Percentiles rank a stretch among this genome's conserved stretches.
Evolutionary conservation across 2,888 invertebrate genomes (phyloP).

Genomic region (Neoaliturus tenellus): DNA sequence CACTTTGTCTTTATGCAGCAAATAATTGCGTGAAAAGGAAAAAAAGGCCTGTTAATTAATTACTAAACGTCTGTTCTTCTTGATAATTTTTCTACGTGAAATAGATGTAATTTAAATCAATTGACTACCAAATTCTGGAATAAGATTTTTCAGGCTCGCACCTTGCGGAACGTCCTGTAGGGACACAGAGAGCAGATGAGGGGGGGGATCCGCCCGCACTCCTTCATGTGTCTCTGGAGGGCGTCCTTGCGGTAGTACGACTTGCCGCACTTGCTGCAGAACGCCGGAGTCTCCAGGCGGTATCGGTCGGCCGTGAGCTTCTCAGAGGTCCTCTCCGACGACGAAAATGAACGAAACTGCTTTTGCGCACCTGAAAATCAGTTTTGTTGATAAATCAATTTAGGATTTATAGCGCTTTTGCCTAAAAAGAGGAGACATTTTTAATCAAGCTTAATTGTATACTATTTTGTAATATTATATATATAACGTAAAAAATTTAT

Average conservation of each 20-base stretch:
- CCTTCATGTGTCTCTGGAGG: constrained; percentile 61
- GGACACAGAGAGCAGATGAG: constrained; percentile 53
- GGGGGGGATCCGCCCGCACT: constrained; percentile 60
- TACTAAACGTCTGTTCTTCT: too few relatives aligned
- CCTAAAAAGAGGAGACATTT: too few relatives aligned
- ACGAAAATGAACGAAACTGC: background rate
- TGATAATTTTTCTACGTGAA: too few relatives aligned
- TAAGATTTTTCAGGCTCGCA: background rate
- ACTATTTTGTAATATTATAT: too few relatives aligned
- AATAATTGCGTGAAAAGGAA: too few relatives aligned
- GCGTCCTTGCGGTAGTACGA: constrained; percentile 66
- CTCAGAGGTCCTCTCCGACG: background rate
- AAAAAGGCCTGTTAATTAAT: too few relatives aligned
- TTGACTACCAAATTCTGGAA: too few relatives aligned
- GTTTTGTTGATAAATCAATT: background rate
- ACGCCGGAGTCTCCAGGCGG: constrained; percentile 29
- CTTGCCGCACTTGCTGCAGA: constrained; percentile 45
- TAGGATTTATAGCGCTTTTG: constrained; percentile 14
- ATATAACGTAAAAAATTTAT: too few relatives aligned
- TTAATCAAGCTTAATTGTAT: too few relatives aligned
- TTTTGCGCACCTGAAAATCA: background rate
- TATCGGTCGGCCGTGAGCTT: background rate
- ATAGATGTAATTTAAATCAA: too few relatives aligned
- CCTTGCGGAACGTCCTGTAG: constrained; percentile 58
- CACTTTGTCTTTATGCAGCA: too few relatives aligned